Conservation (phyloP, 1,140 invertebrate genomes). For the Drosophila prosaltans region DNA sequence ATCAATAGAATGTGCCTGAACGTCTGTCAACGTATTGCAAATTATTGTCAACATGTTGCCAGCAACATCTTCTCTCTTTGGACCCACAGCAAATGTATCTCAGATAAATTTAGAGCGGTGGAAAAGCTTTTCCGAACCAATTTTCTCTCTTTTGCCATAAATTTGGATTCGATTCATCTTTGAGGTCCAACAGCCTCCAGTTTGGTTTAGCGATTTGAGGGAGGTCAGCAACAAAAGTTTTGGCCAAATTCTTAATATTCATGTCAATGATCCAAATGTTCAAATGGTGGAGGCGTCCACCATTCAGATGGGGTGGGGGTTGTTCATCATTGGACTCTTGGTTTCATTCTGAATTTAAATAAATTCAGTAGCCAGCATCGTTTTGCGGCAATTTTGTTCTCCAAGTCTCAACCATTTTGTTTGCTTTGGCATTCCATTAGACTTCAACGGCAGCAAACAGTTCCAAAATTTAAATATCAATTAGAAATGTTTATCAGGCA, state of each 20-base stretch:
- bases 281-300: background rate
- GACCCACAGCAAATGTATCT: background rate
- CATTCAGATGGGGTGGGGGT: too few species aligned
- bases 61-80: conserved; percentile 25
- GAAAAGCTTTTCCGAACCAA: conserved; percentile 24
- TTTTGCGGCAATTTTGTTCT: conserved; percentile 2
- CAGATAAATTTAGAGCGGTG: conserved; percentile 27
- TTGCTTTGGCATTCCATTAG: conserved; percentile 16
- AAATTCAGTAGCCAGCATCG: conserved; percentile 22
- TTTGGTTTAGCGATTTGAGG: conserved; percentile 23
- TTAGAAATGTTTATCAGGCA: conserved; percentile 16
- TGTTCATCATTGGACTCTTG: conserved; percentile 4
- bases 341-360: conserved; percentile 38
- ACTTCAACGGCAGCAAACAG: conserved; percentile 7
- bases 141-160: conserved; percentile 46
- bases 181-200: conserved; percentile 1
- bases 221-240: conserved; percentile 34
- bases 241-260: conserved; percentile 43
- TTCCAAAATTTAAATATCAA: conserved; percentile 20
- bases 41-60: conserved; percentile 26
- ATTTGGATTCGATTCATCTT: conserved; percentile 11
- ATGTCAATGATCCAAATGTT: conserved; percentile 49
- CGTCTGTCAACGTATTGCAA: background rate
- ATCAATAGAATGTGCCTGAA: conserved; percentile 32
- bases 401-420: conserved; percentile 2